Conservation (phyloP, 53 echinoderm and acorn worm genomes). For the Luidia sarsii region DNA sequence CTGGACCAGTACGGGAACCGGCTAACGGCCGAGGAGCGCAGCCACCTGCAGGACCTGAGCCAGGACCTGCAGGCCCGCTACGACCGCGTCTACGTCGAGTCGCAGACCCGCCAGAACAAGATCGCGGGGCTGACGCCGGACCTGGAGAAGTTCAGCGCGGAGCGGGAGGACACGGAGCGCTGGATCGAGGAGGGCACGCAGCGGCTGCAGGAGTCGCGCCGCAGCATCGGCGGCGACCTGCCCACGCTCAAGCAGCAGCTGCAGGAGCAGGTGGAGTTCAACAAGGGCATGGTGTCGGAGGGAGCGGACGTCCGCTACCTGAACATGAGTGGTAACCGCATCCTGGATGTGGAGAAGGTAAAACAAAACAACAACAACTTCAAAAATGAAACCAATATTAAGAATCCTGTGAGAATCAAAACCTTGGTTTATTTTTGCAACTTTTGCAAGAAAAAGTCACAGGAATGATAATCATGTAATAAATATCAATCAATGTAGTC, state of each 20-base stretch:
- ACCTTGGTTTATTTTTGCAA: too few species aligned
- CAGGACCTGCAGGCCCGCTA: constrained; percentile 86
- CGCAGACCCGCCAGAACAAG: constrained; percentile 92
- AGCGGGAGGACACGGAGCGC: constrained; percentile 44
- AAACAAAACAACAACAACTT: too few species aligned
- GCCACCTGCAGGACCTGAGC: constrained; percentile 77
- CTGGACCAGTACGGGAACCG: constrained; percentile 73
- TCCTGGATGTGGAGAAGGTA: constrained; percentile 86
- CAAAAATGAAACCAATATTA: too few species aligned
- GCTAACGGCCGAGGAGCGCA: constrained; percentile 68
- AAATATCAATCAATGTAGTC: too few species aligned
- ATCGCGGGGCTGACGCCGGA: constrained; percentile 68
- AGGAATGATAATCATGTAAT: too few species aligned
- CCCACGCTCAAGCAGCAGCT: constrained; percentile 76
- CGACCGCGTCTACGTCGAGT: constrained; percentile 85
- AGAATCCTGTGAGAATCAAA: too few species aligned
- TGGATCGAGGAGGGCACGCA: constrained; percentile 59
- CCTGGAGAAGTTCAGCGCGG: constrained; percentile 76
- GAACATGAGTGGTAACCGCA: constrained; percentile 95
- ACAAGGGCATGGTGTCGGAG: constrained; percentile 78
- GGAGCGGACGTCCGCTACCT: constrained; percentile 90
- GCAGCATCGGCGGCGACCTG: constrained; percentile 76
- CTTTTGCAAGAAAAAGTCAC: too few species aligned
- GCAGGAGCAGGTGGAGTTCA: constrained; percentile 70
- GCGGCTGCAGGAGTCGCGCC: constrained; percentile 40